phyloP scores from a whole-genome alignment of 2,888 invertebrate species.

The Girardia tigrina region DNA sequence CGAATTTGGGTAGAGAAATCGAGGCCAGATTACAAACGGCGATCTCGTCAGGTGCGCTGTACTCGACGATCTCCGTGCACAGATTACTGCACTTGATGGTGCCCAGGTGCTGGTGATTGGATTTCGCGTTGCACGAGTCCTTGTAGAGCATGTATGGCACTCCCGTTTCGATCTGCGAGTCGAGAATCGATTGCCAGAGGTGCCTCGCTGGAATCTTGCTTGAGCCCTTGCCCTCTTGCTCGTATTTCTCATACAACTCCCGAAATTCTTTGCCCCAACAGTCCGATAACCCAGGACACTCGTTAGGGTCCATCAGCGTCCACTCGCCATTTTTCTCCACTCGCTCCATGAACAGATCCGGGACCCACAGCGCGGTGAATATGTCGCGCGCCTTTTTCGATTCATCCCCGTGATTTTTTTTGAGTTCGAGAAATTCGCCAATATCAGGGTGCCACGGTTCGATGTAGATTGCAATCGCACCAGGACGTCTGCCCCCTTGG shows the following conservation, averaged over 20 bases:
- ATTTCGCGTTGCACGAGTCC: constrained; percentile 86
- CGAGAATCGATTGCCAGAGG: constrained; percentile 67
- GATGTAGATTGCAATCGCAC: constrained; percentile 88
- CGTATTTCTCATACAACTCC: constrained; percentile 69
- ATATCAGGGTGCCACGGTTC: constrained; percentile 98
- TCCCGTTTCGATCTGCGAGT: constrained; percentile 74
- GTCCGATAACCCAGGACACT: constrained; percentile 74
- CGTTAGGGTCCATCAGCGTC: constrained; percentile 91
- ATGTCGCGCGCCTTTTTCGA: constrained; percentile 82
- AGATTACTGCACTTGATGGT: constrained; percentile 94
- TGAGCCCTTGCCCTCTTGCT: constrained; percentile 53
- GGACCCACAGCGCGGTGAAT: constrained; percentile 92
- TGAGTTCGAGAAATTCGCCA: constrained; percentile 80
- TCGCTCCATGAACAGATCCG: constrained; percentile 90
- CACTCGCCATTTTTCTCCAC: constrained; percentile 65
- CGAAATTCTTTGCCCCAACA: constrained; percentile 91
- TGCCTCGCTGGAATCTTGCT: constrained; percentile 62
- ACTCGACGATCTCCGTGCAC: constrained; percentile 93
- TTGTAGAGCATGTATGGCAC: constrained; percentile 74
- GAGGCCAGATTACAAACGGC: constrained; percentile 96
- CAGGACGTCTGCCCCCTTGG: constrained; percentile 91
- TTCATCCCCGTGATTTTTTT: constrained; percentile 81
- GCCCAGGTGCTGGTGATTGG: constrained; percentile 91
- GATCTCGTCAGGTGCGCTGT: constrained; percentile 69
- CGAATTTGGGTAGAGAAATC: constrained; percentile 84